Evolutionary conservation across 2,113 vertebrate species (phyloP), one percentile per base, ranked within the genome.

Genomic region (Ceyx cyanopectus): DNA sequence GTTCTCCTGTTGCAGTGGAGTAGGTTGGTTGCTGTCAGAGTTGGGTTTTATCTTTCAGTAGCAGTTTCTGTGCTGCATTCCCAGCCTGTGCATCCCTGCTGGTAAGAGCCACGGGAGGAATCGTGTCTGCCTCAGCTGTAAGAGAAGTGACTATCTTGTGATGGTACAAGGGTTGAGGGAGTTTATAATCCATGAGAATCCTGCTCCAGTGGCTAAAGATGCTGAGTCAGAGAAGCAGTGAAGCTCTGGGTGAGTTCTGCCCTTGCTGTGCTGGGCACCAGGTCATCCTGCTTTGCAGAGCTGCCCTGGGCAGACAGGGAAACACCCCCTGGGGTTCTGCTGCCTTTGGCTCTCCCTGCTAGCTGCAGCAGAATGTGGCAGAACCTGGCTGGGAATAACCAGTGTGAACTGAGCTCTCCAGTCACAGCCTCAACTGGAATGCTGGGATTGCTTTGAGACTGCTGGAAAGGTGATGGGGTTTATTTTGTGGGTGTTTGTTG

Each of bases 311-410:
- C 73, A 62, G 73, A 62, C 63, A 76, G 11, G 63, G 63, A 37
- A 72, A 76, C 0, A 37, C 10, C 37, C 37, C 37, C 37, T 37
- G 37, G 37, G 37, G 37, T 37, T 76, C 68, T 51, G 29, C 12
- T 69, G 68, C 76, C 27, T 2, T 37, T 90, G 82, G 17, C 45
- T 62, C 76, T 53, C 76, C 72, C 9, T 18, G 37, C 5, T 20
- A 50, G 12, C 16, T 43, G 7, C 34, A 40, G 12, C 40, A 60
- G 37, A 76, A 27, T 0, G 0, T 67, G 24, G 53, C 32, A 66
- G 54, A 40, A 41, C 29, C 18, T 69, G 9, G 14, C 5, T 18
- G 72, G 79, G 41, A 66, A 7, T 34, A 61, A 0, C 48, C 56
- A 70, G 8, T 46, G 30, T 75, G 91, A 58, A 43, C 19, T 0